Base-by-base conservation (phyloP, 1,140 invertebrate genomes). In the Drosophila nannoptera region DNA sequence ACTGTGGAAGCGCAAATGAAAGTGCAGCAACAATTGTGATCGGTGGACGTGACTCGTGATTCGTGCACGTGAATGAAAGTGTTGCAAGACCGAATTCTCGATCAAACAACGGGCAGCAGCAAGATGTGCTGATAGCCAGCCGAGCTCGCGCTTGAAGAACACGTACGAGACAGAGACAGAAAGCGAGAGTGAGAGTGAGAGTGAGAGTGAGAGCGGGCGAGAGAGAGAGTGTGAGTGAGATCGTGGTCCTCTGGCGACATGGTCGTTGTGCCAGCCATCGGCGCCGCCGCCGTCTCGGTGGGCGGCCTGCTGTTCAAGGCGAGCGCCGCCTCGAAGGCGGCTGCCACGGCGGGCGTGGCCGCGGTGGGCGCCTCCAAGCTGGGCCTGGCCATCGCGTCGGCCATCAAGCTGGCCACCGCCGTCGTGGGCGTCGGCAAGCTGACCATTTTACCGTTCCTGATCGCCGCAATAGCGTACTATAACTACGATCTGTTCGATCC, bases 401-500 rank as follows among this genome's bases (percentile, higher is more conserved):
- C 94, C 14, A 90, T 94, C 5, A 95, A 95, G 86, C 88, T 93
- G 7, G 94, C 94, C 0, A 91, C 93, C 1, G 87, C 93, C 0
- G 89, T 95, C 0, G 91, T 93, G 2, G 94, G 94, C 0, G 89
- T 94, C 3, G 92, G 93, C 49, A 94, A 95, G 72, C 87, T 96
- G 0, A 92, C 94, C 16, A 93, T 96, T 69, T 90, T 97, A 29
- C 96, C 96, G 0, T 91, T 94, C 29, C 91, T 97, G 63, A 90
- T 97, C 49, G 94, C 93, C 0, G 92, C 94, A 0, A 90, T 97
- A 43, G 94, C 94, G 0, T 97, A 96, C 80, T 96, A 95, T 88
- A 93, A 96, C 89, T 97, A 97, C 86, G 95, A 96, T 69, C 90
- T 95, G 2, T 93, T 96, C 76, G 96, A 97, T 87, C 96, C 96